A percentile compares a stretch with the other conserved stretches of the same genome.
Conservation (phyloP, 2,113 vertebrate species). For the Ammospiza caudacuta region DNA sequence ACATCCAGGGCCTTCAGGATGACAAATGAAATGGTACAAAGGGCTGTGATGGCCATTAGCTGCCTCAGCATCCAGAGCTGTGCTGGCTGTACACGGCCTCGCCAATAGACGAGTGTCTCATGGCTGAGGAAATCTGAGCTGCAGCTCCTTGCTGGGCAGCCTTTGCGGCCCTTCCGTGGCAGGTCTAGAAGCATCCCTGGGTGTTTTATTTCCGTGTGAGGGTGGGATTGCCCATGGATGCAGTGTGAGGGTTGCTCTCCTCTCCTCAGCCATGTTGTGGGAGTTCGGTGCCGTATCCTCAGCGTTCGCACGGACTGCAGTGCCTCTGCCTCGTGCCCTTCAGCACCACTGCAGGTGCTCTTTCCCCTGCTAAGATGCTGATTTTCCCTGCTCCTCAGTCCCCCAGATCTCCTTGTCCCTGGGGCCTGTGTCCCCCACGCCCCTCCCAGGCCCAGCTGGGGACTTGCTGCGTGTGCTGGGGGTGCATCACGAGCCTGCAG, state of each 20-base stretch:
- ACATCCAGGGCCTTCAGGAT: background rate
- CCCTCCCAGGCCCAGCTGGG: background rate
- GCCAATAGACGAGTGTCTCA: background rate
- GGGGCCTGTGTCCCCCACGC: background rate
- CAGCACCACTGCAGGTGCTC: background rate
- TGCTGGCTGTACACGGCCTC: background rate
- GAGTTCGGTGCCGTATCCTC: background rate
- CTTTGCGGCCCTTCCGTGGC: background rate
- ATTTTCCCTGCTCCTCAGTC: background rate
- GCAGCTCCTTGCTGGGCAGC: background rate
- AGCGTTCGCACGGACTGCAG: background rate
- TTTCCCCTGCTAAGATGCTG: background rate
- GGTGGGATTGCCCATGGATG: background rate
- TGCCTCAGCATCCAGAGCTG: background rate
- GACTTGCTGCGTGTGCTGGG: background rate
- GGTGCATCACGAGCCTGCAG: background rate
- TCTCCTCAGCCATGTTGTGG: conserved; percentile 47
- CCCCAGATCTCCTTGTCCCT: background rate
- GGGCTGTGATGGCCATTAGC: background rate
- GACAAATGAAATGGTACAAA: background rate
- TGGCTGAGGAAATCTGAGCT: background rate
- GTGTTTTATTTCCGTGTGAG: background rate
- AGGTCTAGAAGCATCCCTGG: background rate
- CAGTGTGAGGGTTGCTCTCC: background rate
- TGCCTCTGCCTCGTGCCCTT: background rate